Base-by-base conservation (phyloP, 92 coral and sea anemone species). In the Zoanthus gigantus region DNA sequence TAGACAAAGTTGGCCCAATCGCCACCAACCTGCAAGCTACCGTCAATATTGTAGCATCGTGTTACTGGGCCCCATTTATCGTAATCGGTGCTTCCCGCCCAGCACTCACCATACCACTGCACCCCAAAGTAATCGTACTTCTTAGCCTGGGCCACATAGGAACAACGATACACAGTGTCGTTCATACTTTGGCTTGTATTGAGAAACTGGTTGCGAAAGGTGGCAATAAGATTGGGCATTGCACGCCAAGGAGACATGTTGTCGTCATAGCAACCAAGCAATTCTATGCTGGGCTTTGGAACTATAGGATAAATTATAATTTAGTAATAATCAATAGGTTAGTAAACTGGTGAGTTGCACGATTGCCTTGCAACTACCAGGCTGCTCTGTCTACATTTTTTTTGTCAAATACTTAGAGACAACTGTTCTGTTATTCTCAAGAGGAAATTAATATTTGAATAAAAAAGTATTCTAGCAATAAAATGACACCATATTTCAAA, bases 91-190 rank as follows among this genome's bases (percentile, higher is more conserved):
- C 89, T 50, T 44, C 91, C 90, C 8, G 93, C 71, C 79, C 90
- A 94, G 74, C 98, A 95, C 75, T 95, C 98, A 11, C 98, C 98
- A 56, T 92, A 94, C 72, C 5, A 91, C 71, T 94, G 96, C 13
- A 95, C 88, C 16, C 92, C 96, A 74, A 93, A 95, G 54, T 90
- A 87, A 37, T 86, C 54, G 65, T 91, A 88, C 34, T 87, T 87
- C 8, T 37, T 85, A 73, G 94, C 94, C 30, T 90, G 93, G 71
- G 96, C 96, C 54, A 94, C 92, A 8, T 71, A 23, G 9, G 95
- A 96, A 54, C 98, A 95, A 65, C 89, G 80, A 52, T 60, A 68
- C 34, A 95, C 71, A 66, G 95, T 94, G 29, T 61, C 71, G 76
- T 91, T 75, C 76, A 90, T 44, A 53, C 69, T n/a, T 6, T 17